Percentiles rank a stretch among this genome's conserved stretches.
These are phyloP conservation scores for Solenopsis invicta DNA, from an alignment of 1,140 invertebrate species.

Conservation along the genomic window DNA sequence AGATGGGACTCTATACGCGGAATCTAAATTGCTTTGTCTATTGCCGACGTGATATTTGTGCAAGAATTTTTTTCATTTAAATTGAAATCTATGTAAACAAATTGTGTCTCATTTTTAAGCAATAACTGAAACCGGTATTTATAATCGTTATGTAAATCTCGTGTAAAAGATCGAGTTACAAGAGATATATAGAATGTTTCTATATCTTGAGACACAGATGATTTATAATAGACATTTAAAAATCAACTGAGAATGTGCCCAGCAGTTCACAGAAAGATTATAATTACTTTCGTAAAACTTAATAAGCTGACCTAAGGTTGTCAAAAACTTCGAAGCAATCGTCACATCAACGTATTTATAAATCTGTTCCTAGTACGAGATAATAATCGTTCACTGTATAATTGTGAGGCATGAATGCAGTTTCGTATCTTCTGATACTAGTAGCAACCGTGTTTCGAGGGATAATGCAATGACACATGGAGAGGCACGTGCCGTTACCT, in stretches of 20 bases:
- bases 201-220: neutral
- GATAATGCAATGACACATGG: neutral
- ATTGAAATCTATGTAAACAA: conserved; percentile 5
- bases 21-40: neutral
- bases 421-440: neutral
- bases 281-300: neutral
- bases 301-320: neutral
- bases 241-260: neutral
- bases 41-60: conserved; percentile 42
- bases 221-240: neutral
- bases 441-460: neutral
- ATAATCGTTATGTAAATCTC: neutral
- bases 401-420: neutral
- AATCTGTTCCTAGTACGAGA: neutral
- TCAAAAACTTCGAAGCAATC: neutral
- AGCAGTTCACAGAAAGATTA: neutral
- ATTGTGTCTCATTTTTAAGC: neutral
- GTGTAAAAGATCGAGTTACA: neutral
- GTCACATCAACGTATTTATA: neutral
- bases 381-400: neutral
- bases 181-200: neutral
- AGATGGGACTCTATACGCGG: neutral
- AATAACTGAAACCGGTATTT: neutral
- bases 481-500: neutral
- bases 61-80: neutral